phyloP scores from a whole-genome alignment of 2,797 vertebrate genomes.

The Sebastes matsubarae region DNA sequence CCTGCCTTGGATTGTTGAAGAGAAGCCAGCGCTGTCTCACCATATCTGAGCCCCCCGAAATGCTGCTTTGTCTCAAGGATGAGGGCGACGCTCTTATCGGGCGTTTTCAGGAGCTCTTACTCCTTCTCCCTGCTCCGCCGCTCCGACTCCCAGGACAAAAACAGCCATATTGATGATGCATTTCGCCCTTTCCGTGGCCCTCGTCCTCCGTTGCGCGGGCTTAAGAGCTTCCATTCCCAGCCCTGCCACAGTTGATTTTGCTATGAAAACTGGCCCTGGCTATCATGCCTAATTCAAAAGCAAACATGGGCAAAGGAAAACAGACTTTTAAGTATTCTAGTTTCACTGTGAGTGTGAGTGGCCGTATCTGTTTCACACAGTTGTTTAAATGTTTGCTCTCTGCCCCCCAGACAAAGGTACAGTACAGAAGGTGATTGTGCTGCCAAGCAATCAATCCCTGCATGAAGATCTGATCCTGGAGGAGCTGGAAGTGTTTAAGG shows the following conservation, averaged over 20 bases:
- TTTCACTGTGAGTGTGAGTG: background rate
- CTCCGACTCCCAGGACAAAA: constrained; percentile 20
- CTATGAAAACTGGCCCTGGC: constrained; percentile 13
- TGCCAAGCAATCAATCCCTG: constrained; percentile 90
- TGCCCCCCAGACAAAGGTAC: constrained; percentile 90
- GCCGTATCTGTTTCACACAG: constrained; percentile 14
- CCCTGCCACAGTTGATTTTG: constrained; percentile 24
- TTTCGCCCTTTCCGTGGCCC: constrained; percentile 19
- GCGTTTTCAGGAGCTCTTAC: constrained; percentile 61
- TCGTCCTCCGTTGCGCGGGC: constrained; percentile 4
- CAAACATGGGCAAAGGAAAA: constrained; percentile 46
- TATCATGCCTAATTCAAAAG: constrained; percentile 48
- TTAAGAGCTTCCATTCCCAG: constrained; percentile 29
- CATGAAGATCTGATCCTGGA: constrained; percentile 95
- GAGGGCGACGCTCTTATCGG: constrained; percentile 50
- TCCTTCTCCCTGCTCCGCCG: background rate
- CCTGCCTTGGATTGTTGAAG: constrained; percentile 60
- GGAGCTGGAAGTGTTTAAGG: constrained; percentile 98
- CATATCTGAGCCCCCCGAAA: constrained; percentile 23
- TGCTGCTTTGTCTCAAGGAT: constrained; percentile 46
- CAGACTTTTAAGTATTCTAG: constrained; percentile 5
- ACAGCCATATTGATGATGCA: background rate
- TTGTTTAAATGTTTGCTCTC: constrained; percentile 28
- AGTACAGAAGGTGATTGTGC: constrained; percentile 94
- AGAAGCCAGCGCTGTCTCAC: constrained; percentile 44